Evolutionary conservation across 2,888 invertebrate genomes (phyloP).

Genomic region (Phymatocera aterrima): DNA sequence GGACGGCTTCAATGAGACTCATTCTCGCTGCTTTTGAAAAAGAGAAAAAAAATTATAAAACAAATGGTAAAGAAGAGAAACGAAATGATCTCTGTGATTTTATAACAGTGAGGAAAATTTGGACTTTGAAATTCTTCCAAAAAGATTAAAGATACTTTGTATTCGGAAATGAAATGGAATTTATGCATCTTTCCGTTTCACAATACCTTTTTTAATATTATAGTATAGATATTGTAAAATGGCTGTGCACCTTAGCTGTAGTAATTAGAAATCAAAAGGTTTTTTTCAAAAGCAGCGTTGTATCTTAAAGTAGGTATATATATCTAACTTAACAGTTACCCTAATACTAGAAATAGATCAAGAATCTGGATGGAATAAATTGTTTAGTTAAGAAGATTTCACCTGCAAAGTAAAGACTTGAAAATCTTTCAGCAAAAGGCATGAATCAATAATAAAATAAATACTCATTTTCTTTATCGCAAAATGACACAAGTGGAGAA

Average conservation of each 20-base stretch:
- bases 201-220: too few relatives aligned
- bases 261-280: not conserved
- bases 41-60: not conserved
- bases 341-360: not conserved
- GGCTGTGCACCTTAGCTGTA: not conserved
- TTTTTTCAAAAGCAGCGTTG: conserved; percentile 43
- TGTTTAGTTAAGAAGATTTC: conserved; percentile 39
- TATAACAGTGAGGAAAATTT: not conserved
- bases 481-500: not conserved
- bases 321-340: conserved; percentile 13
- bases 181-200: not conserved
- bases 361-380: conserved; percentile 35
- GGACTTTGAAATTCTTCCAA: not conserved
- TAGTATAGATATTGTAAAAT: too few relatives aligned
- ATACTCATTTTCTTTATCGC: conserved; percentile 26
- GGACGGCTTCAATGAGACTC: conserved; percentile 45
- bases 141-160: not conserved
- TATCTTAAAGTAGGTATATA: conserved; percentile 33
- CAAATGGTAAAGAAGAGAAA: not conserved
- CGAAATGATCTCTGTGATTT: not conserved
- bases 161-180: not conserved
- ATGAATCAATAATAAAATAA: conserved; percentile 36
- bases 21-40: conserved; percentile 37
- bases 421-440: too few relatives aligned
- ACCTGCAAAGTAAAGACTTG: conserved; percentile 24